A percentile compares a stretch with the other conserved stretches of the same genome.
phyloP scores from a whole-genome alignment of 1,140 invertebrate genomes.

The Drosophila suzukii region DNA sequence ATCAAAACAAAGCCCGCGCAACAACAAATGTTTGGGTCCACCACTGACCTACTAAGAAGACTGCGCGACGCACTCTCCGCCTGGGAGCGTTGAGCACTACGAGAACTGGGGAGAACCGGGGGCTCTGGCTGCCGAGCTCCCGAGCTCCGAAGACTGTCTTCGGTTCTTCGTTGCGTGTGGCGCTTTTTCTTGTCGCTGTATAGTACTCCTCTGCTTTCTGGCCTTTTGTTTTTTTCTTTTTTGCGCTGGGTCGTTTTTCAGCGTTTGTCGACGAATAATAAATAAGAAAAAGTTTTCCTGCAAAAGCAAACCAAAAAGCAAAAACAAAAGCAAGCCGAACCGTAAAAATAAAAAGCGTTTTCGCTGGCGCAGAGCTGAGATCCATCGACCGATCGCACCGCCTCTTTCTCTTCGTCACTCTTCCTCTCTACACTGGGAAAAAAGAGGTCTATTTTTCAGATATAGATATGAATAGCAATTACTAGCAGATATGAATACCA shows the following conservation, averaged over 20 bases:
- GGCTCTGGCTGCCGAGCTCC: slow-evolving; percentile 6
- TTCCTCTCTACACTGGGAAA: slow-evolving; percentile 9
- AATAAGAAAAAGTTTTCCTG: slow-evolving; percentile 84
- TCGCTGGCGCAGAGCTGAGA: slow-evolving; percentile 57
- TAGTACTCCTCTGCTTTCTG: slow-evolving; percentile 20
- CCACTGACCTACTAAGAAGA: slow-evolving; percentile 81
- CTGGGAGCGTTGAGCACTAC: neutral
- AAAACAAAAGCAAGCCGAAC: slow-evolving; percentile 31
- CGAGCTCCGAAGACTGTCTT: slow-evolving; percentile 11
- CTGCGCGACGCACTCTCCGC: slow-evolving; percentile 48
- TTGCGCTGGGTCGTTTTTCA: slow-evolving; percentile 68
- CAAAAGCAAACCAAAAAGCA: slow-evolving; percentile 59
- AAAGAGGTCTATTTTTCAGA: neutral
- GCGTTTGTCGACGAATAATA: slow-evolving; percentile 79
- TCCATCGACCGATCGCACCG: slow-evolving; percentile 22
- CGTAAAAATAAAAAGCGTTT: slow-evolving; percentile 72
- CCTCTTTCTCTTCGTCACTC: slow-evolving; percentile 13
- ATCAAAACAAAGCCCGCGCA: slow-evolving; percentile 61
- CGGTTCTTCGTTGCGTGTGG: slow-evolving; percentile 65
- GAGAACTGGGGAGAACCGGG: neutral
- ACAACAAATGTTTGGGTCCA: slow-evolving; percentile 69
- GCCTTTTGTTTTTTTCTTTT: slow-evolving; percentile 26
- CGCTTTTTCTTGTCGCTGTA: slow-evolving; percentile 50
- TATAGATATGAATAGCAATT: no score
- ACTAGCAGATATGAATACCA: no score